These are phyloP conservation scores for Sebastes kiyomatsui DNA, from an alignment of 2,797 vertebrate genomes.

Conservation along the genomic window DNA sequence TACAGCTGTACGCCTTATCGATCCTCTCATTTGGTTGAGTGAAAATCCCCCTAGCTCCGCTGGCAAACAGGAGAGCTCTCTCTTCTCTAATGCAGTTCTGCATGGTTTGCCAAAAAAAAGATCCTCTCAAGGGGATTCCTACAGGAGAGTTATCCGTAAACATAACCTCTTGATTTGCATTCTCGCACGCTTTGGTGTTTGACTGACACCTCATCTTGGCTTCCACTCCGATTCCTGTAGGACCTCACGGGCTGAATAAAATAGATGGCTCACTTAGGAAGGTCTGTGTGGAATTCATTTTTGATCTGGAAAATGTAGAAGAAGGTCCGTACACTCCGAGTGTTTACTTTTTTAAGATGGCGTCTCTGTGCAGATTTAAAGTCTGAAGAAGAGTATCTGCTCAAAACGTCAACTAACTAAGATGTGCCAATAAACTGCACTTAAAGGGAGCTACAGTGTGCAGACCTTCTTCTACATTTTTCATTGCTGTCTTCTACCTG, in stretches of 20 bases:
- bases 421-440: no score
- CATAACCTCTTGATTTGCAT: conserved; percentile 49
- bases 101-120: conserved; percentile 34
- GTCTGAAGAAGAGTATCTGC: no score
- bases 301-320: no score
- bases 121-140: conserved; percentile 18
- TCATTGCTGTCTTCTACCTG: no score
- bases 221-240: conserved; percentile 17
- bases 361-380: no score
- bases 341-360: no score
- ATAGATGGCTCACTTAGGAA: conserved; percentile 15
- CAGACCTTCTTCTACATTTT: no score
- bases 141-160: conserved; percentile 49
- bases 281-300: conserved; percentile 21
- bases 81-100: conserved; percentile 36
- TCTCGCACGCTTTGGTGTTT: conserved; percentile 44
- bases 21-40: conserved; percentile 72
- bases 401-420: no score
- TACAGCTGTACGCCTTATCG: conserved; percentile 60
- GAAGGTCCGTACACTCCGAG: not conserved
- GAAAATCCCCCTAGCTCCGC: conserved; percentile 40
- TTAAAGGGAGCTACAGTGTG: no score
- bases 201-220: conserved; percentile 59
- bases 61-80: conserved; percentile 20
- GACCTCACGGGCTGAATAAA: conserved; percentile 30